Evolutionary conservation across 2,888 invertebrate species (phyloP), one percentile per base, ranked within the genome.

Genomic region (Tipula lateralis): DNA sequence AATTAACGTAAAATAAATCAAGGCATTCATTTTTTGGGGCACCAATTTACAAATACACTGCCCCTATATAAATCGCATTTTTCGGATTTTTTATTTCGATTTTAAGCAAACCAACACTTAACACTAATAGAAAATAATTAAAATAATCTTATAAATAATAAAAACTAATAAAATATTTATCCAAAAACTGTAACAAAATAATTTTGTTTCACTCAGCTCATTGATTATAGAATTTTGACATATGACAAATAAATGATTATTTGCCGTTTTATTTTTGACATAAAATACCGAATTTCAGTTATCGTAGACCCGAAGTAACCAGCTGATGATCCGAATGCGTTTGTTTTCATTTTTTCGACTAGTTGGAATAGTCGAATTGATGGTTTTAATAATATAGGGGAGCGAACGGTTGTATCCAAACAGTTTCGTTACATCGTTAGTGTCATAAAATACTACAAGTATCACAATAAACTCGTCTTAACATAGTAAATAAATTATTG

Each of bases 11-110:
- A 91, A 87, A 34, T 88, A 87, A 84, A 91, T 86, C 86, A 91
- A 87, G 30, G 89, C 88, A 87, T 89, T 91, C 91, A 91, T 91
- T 87, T 87, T 66, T 9, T 66, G 24, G 66, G 24, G 66, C 24
- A 66, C 12, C 44, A 4, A 50, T 50, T 5, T 2, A 19, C 16
- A 6, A n/a, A n/a, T n/a, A 50, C 7, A 44, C 66, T 24, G 2
- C 9, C 3, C 19, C 24, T 66, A 24, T 24, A 24, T 66, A 66
- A 19, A 66, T 24, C 24, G 9, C 66, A 66, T 66, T 66, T 50
- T 66, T 66, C 24, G 19, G 2, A 9, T 1, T 24, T 24, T 24
- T 24, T 24, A 66, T 24, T 66, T 66, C 24, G 24, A 66, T 66
- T 66, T n/a, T 7, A 12, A 66, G 7, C 24, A 66, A 66, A 66